Conservation (phyloP, 2,797 vertebrate genomes). For the Crocidura indochinensis region DNA sequence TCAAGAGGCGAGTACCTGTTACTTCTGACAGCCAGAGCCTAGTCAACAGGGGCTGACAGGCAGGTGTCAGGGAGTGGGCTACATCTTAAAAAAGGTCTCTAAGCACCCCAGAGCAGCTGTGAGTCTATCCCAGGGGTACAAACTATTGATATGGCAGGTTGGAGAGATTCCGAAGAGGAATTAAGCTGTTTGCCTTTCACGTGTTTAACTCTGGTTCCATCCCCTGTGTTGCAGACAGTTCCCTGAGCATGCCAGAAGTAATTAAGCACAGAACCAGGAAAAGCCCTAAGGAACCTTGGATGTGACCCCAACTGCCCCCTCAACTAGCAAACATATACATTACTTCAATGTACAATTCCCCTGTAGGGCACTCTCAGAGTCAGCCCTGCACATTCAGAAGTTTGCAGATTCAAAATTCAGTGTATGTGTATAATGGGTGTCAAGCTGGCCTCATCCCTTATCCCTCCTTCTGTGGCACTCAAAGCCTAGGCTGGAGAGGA, state of each 20-base stretch:
- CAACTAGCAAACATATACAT: background rate
- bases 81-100: background rate
- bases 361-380: background rate
- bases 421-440: background rate
- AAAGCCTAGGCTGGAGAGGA: background rate
- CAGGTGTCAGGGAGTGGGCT: background rate
- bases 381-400: background rate
- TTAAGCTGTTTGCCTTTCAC: too few relatives aligned
- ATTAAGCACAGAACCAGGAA: too few relatives aligned
- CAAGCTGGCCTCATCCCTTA: background rate
- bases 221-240: too few relatives aligned
- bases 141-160: background rate
- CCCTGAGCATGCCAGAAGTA: too few relatives aligned
- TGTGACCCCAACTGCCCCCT: too few relatives aligned
- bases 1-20: conserved; percentile 69
- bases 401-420: conserved; percentile 9
- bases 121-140: background rate
- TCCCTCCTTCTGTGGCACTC: background rate
- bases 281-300: too few relatives aligned
- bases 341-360: conserved; percentile 43
- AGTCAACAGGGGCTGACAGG: conserved; percentile 15
- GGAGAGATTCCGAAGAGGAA: too few relatives aligned
- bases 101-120: background rate
- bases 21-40: conserved; percentile 2
- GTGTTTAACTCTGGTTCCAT: too few relatives aligned